phyloP scores from a whole-genome alignment of 2,797 vertebrate genomes.

The Sandelia bainsii region DNA sequence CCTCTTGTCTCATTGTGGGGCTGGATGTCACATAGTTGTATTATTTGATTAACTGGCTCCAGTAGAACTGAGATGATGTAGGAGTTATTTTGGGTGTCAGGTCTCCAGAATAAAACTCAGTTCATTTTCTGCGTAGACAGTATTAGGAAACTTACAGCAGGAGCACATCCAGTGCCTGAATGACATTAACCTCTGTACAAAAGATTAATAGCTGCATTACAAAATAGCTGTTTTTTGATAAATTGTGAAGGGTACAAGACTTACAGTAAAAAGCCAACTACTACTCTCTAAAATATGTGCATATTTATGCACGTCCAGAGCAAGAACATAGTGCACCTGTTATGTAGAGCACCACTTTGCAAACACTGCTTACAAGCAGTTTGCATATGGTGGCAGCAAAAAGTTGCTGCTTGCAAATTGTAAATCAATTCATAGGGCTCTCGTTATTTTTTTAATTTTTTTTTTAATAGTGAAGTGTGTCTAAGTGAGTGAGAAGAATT shows the following conservation, averaged over 20 bases:
- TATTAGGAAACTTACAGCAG: neutral
- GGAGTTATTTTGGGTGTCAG: neutral
- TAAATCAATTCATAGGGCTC: too few species aligned
- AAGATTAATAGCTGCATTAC: neutral
- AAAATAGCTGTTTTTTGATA: neutral
- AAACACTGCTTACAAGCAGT: too few species aligned
- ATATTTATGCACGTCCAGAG: neutral
- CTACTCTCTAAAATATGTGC: too few species aligned
- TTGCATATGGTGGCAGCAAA: too few species aligned
- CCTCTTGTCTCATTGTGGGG: neutral
- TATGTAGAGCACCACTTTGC: too few species aligned
- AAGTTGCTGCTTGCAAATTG: too few species aligned
- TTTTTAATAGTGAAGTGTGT: too few species aligned
- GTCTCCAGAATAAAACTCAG: neutral
- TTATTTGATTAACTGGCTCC: constrained; percentile 1
- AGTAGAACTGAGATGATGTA: neutral
- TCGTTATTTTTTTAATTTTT: too few species aligned
- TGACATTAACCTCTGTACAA: neutral
- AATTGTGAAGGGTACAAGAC: neutral
- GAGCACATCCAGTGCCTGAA: neutral
- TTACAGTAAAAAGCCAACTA: too few species aligned
- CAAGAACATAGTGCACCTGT: too few species aligned
- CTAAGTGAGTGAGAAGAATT: too few species aligned
- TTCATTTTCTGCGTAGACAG: constrained; percentile 11
- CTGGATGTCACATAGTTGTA: neutral